A percentile compares a stretch with the other conserved stretches of the same genome.
Evolutionary conservation across 2,113 vertebrate genomes (phyloP).

Genomic region (Nesoenas mayeri): DNA sequence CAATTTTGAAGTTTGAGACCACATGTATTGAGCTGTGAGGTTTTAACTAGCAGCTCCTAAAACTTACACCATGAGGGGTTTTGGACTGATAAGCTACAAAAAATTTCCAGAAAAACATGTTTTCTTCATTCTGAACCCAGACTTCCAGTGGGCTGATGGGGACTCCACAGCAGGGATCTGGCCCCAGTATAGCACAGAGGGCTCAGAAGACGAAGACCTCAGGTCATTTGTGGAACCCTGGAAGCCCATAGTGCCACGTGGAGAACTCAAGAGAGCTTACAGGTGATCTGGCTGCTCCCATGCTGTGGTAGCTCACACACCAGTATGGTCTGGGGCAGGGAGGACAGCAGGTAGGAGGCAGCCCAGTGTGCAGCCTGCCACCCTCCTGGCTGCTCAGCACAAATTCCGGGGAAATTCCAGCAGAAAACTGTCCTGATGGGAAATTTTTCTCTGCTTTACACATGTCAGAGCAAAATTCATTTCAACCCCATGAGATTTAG

Average conservation of each 20-base stretch:
- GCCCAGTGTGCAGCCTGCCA: not conserved
- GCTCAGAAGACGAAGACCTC: not conserved
- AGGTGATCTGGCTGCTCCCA: not conserved
- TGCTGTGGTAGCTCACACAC: not conserved
- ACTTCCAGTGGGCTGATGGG: not conserved
- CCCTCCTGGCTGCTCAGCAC: not conserved
- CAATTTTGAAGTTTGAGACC: not conserved
- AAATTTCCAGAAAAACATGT: not conserved
- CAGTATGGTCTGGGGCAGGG: not conserved
- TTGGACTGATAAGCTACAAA: not conserved
- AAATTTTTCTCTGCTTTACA: not conserved
- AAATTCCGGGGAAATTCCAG: not conserved
- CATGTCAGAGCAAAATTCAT: not conserved
- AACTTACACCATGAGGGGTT: not conserved
- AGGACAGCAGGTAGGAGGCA: not conserved
- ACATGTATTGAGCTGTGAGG: not conserved
- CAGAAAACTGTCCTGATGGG: not conserved
- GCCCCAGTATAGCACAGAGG: not conserved
- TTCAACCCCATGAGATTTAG: not conserved
- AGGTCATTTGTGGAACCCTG: not conserved
- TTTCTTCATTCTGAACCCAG: not conserved
- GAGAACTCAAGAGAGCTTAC: not conserved
- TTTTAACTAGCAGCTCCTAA: not conserved
- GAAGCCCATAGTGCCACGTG: not conserved
- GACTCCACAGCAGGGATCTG: not conserved